Base-by-base conservation (phyloP, 37 sponge, comb jelly and placozoan genomes). In the Sycon ciliatum region DNA sequence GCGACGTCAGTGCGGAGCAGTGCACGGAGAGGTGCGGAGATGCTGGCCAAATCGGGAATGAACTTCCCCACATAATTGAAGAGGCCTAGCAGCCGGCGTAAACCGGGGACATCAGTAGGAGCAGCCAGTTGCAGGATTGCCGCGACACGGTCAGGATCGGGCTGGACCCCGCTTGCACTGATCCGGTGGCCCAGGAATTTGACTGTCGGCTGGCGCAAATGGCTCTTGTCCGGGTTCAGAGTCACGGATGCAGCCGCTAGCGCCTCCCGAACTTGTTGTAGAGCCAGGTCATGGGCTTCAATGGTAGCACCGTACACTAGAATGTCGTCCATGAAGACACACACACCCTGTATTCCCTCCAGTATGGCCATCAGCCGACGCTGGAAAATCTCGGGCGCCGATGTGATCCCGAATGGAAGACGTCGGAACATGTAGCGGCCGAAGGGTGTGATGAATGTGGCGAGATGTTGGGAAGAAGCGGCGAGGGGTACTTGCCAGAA, bases 381-480 rank as follows among this genome's bases (percentile, higher is more conserved):
- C 74, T 82, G 83, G 37, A 74, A 82, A 26, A 73, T 69, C 40
- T 78, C 84, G 20, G 67, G 74, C 13, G 84, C 79, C 22, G 75
- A 74, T 27, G 29, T 49, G 22, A 83, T 65, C 13, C 84, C 84
- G 37, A 82, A 82, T 5, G 82, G 77, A 26, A 77, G 35, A 28
- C 77, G 28, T 32, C 29, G 32, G 49, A 38, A 82, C 6, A 75
- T 34, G 42, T 61, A 65, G 4, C 68, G 18, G 34, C 77, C 77
- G 7, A 38, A 37, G 24, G 79, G 76, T 16, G 79, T 81, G 39
- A 73, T 72, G 74, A 86, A 86, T 54, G 81, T 85, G 30, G 76
- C 73, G 39, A 83, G 75, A 13, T 46, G 52, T 23, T 34, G 30
- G 22, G 72, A 67, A 33, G 18, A 35, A 28, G 55, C 56, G 20